phyloP scores from a whole-genome alignment of 2,113 vertebrate genomes.

The Ia io region DNA sequence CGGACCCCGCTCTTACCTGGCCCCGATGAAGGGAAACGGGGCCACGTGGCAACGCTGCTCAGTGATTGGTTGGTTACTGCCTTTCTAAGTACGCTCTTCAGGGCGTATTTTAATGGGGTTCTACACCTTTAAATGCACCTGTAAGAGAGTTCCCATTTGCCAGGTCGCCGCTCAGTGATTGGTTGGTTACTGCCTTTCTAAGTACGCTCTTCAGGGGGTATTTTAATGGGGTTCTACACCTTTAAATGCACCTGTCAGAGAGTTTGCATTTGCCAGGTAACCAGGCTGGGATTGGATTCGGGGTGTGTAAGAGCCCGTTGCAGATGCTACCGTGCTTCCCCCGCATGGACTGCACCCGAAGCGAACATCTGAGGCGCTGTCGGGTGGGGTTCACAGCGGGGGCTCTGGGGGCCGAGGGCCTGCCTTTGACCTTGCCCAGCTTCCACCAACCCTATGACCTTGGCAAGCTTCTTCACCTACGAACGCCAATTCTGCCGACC shows the following conservation, averaged over 20 bases:
- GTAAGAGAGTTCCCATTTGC: constrained; percentile 17
- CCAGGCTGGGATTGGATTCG: not conserved
- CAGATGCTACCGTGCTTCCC: not conserved
- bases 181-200: not conserved
- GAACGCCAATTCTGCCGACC: not conserved
- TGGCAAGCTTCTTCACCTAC: not conserved
- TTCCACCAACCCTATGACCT: not conserved
- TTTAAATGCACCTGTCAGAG: constrained; percentile 20
- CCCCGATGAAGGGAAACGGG: not conserved
- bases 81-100: not conserved
- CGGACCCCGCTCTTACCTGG: not conserved
- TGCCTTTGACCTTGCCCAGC: not conserved
- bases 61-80: not conserved
- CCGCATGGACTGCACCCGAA: not conserved
- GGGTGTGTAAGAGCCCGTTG: not conserved
- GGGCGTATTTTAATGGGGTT: constrained; percentile 3
- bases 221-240: constrained; percentile 24
- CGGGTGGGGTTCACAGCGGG: not conserved
- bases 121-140: constrained; percentile 23
- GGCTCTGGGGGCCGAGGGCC: not conserved
- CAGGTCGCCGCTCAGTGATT: not conserved
- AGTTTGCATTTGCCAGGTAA: constrained; percentile 13
- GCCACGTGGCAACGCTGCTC: not conserved
- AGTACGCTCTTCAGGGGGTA: not conserved
- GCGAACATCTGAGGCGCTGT: not conserved